A percentile compares a stretch with the other conserved stretches of the same genome.
Conservation (phyloP, 2,113 vertebrate genomes). For the Passerina amoena region DNA sequence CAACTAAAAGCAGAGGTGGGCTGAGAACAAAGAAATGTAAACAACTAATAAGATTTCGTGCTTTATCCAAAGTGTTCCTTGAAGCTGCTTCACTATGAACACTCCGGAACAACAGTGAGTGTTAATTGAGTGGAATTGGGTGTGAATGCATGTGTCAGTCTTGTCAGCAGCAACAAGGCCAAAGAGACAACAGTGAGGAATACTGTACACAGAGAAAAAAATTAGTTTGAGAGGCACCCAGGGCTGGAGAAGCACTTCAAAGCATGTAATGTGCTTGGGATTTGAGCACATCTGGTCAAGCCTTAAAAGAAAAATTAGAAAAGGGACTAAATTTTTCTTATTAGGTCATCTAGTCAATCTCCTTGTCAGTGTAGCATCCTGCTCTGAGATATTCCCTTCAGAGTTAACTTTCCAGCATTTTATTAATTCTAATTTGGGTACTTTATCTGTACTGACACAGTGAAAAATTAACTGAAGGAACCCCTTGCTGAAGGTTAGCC, state of each 20-base stretch:
- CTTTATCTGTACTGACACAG: not conserved
- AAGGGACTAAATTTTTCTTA: not conserved
- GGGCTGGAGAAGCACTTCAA: not conserved
- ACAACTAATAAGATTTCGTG: not conserved
- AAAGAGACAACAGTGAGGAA: not conserved
- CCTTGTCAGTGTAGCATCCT: not conserved
- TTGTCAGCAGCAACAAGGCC: not conserved
- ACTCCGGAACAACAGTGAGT: not conserved
- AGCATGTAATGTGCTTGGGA: not conserved
- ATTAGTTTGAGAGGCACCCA: not conserved
- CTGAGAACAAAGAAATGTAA: not conserved
- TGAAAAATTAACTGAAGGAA: constrained; percentile 30
- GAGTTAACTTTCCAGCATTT: not conserved
- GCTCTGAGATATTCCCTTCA: not conserved
- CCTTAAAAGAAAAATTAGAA: not conserved
- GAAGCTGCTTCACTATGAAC: not conserved
- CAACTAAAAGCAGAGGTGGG: not conserved
- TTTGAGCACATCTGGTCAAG: not conserved
- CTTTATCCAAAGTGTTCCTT: not conserved
- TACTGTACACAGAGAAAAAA: not conserved
- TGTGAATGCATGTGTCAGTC: not conserved
- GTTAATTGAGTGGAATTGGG: constrained; percentile 21
- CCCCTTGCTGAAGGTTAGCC: constrained; percentile 32
- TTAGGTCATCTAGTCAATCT: not conserved
- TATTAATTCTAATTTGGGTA: not conserved